These are phyloP conservation scores for Gerris buenoi DNA, from an alignment of 1,140 invertebrate species.

Conservation along the genomic window DNA sequence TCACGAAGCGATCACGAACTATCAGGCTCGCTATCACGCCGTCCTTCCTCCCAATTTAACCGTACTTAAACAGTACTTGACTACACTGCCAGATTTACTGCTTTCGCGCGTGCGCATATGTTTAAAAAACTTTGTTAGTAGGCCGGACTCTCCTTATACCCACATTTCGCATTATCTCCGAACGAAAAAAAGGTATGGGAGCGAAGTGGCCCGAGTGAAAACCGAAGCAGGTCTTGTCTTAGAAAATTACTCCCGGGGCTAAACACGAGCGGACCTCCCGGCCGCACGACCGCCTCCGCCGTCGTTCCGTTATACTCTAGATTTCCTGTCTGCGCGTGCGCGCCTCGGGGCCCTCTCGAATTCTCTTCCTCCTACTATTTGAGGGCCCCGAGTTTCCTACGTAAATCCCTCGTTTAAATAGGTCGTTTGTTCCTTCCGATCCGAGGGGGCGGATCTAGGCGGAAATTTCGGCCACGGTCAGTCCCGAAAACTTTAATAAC, in stretches of 20 bases:
- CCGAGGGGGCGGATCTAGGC: neutral
- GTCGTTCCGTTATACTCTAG: neutral
- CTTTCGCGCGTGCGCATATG: neutral
- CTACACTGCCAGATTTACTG: neutral
- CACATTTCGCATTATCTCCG: neutral
- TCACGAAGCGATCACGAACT: neutral
- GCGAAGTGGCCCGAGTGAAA: neutral
- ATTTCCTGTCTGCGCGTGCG: neutral
- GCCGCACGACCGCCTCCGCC: neutral
- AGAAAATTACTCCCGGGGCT: neutral
- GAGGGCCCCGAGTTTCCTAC: neutral
- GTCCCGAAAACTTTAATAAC: too few relatives aligned
- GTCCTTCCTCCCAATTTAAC: too few relatives aligned
- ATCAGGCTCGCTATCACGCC: too few relatives aligned
- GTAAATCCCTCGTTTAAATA: neutral
- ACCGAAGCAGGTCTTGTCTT: neutral
- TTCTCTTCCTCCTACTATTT: neutral
- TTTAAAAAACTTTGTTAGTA: neutral
- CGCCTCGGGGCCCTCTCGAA: neutral
- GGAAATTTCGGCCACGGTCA: neutral
- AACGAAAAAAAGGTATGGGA: neutral
- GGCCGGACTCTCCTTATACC: neutral
- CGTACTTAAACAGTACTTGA: neutral
- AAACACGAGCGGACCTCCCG: neutral
- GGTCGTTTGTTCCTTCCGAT: neutral